Conservation (phyloP, 64 coral and sea anemone species). For the Montipora capricornis region DNA sequence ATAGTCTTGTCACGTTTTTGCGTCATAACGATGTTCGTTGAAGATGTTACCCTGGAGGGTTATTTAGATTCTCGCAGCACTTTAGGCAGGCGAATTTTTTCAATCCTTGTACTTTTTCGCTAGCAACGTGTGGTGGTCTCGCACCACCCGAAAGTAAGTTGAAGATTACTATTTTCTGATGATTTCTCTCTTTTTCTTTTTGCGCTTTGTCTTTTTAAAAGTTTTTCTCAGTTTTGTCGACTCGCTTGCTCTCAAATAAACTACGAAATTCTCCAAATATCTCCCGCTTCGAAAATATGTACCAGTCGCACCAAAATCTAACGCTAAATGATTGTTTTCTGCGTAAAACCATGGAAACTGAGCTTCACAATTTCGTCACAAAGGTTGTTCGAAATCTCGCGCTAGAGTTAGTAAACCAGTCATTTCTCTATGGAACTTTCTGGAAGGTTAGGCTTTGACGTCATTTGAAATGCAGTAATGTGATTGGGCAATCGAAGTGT, state of each 20-base stretch:
- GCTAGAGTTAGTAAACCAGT: neutral
- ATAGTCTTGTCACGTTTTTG: too few relatives aligned
- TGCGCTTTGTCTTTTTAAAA: neutral
- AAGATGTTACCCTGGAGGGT: too few relatives aligned
- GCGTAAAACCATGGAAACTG: constrained; percentile 2
- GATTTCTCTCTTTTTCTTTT: neutral
- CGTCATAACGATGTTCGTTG: too few relatives aligned
- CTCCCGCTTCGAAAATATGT: neutral
- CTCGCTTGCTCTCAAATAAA: neutral
- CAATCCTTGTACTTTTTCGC: too few relatives aligned
- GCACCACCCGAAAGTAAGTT: neutral
- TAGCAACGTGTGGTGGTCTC: too few relatives aligned
- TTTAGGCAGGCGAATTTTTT: too few relatives aligned
- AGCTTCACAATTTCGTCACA: neutral
- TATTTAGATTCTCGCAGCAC: too few relatives aligned
- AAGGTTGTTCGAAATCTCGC: constrained; percentile 23
- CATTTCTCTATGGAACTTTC: too few relatives aligned
- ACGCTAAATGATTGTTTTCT: constrained; percentile 32
- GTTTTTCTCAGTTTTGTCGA: neutral
- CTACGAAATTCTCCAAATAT: neutral
- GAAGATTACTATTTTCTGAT: neutral
- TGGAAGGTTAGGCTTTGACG: too few relatives aligned
- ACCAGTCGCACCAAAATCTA: neutral
- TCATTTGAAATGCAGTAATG: too few relatives aligned
- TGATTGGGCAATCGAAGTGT: too few relatives aligned